phyloP scores from a whole-genome alignment of 2,113 vertebrate genomes.

The Camelus bactrianus region DNA sequence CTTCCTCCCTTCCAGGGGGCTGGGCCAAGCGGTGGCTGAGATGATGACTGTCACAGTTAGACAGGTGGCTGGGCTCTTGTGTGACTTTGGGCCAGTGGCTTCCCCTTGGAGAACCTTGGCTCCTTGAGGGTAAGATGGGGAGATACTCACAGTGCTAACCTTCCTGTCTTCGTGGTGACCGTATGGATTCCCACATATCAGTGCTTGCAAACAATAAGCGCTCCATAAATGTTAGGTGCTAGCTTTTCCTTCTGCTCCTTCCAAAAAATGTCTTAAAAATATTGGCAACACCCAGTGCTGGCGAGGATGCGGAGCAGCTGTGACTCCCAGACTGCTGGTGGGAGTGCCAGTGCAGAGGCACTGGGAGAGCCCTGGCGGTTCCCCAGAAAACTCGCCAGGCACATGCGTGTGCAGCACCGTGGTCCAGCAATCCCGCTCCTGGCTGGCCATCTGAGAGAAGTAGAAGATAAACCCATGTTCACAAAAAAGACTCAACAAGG shows the following conservation, averaged over 20 bases:
- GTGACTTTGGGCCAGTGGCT: background rate
- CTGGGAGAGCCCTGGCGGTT: fast-evolving
- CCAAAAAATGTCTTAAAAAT: background rate
- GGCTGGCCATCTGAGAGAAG: fast-evolving
- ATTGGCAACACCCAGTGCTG: fast-evolving
- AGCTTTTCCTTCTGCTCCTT: background rate
- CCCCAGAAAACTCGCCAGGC: fast-evolving
- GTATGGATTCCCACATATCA: fast-evolving
- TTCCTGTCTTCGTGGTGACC: background rate
- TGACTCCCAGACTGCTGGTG: fast-evolving
- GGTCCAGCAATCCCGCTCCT: background rate
- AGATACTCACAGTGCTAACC: background rate
- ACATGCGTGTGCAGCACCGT: fast-evolving
- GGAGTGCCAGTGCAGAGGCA: fast-evolving
- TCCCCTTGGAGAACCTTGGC: background rate
- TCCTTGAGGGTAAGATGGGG: background rate
- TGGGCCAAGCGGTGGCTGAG: background rate
- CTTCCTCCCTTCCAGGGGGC: background rate
- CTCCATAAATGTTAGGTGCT: background rate
- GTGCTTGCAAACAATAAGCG: background rate
- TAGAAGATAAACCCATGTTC: background rate
- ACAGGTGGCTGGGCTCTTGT: background rate
- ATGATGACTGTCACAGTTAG: background rate
- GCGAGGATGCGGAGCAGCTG: fast-evolving
- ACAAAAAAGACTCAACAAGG: background rate